Percentiles rank a stretch among this genome's conserved stretches.
These are phyloP conservation scores for Machimus atricapillus DNA, from an alignment of 2,888 invertebrate genomes.

Conservation along the genomic window DNA sequence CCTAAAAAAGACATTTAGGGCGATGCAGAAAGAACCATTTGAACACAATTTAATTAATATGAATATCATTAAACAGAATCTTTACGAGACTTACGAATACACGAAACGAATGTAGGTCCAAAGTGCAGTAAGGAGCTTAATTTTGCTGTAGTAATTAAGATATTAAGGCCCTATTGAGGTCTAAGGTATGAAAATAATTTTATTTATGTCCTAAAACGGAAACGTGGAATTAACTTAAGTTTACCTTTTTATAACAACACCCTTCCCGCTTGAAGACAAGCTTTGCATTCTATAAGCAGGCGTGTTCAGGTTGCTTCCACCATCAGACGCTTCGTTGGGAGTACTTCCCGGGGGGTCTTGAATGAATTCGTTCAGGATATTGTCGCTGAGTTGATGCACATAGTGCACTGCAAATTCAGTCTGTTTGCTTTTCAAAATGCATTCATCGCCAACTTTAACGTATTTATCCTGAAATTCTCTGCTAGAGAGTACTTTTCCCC, in stretches of 20 bases:
- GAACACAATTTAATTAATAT: too few species aligned
- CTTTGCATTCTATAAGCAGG: not conserved
- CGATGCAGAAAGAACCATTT: too few species aligned
- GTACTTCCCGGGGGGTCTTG: not conserved
- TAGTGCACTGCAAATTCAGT: not conserved
- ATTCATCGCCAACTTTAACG: constrained; percentile 36
- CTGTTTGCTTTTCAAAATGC: not conserved
- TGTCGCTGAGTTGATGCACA: not conserved
- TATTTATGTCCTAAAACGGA: too few species aligned
- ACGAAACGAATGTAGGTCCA: too few species aligned
- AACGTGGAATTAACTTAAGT: too few species aligned
- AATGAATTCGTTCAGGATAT: not conserved
- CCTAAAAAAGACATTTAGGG: too few species aligned
- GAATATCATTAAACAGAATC: too few species aligned
- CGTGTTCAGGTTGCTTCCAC: not conserved
- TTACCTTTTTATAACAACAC: not conserved
- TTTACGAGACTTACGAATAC: too few species aligned
- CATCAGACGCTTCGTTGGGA: not conserved
- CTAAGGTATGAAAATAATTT: too few species aligned
- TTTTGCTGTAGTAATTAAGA: too few species aligned
- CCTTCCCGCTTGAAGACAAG: not conserved
- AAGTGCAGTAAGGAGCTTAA: too few species aligned
- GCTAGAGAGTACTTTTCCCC: constrained; percentile 50
- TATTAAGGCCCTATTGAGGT: too few species aligned
- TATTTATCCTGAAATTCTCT: constrained; percentile 47